These are phyloP conservation scores for Bovichtus variegatus DNA, from an alignment of 2,797 vertebrate species.

Conservation along the genomic window DNA sequence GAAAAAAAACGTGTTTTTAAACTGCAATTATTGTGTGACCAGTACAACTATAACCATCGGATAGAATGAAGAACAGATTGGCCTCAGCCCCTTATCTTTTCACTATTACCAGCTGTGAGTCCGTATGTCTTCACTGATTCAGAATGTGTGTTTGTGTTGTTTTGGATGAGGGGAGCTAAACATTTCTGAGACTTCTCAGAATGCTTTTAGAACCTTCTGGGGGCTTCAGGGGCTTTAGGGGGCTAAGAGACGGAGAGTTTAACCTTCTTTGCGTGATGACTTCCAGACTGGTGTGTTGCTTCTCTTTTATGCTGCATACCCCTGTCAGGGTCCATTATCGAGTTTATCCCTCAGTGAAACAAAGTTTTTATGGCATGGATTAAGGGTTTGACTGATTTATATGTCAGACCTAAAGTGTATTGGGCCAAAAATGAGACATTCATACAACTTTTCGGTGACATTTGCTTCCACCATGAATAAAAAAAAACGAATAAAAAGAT, in stretches of 20 bases:
- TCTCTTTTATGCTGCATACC: constrained; percentile 49
- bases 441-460: constrained; percentile 12
- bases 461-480: constrained; percentile 5
- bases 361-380: constrained; percentile 59
- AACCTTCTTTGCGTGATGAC: constrained; percentile 70
- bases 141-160: constrained; percentile 35
- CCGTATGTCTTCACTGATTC: constrained; percentile 7
- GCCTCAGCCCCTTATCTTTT: constrained; percentile 1
- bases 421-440: constrained; percentile 21
- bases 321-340: constrained; percentile 50
- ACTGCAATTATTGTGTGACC: not conserved
- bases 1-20: constrained; percentile 15
- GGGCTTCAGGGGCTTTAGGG: constrained; percentile 53
- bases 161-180: constrained; percentile 30
- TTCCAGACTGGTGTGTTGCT: constrained; percentile 76
- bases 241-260: constrained; percentile 44
- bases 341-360: constrained; percentile 57
- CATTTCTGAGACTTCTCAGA: constrained; percentile 50
- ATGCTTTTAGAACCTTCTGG: constrained; percentile 56
- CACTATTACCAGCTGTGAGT: constrained; percentile 14
- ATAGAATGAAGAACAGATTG: constrained; percentile 7
- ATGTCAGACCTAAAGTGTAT: constrained; percentile 22
- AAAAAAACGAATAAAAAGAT: constrained; percentile 5
- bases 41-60: constrained; percentile 7
- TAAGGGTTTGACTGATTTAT: constrained; percentile 55